phyloP scores from a whole-genome alignment of 1,140 invertebrate species.

The Medauroidea extradentata region DNA sequence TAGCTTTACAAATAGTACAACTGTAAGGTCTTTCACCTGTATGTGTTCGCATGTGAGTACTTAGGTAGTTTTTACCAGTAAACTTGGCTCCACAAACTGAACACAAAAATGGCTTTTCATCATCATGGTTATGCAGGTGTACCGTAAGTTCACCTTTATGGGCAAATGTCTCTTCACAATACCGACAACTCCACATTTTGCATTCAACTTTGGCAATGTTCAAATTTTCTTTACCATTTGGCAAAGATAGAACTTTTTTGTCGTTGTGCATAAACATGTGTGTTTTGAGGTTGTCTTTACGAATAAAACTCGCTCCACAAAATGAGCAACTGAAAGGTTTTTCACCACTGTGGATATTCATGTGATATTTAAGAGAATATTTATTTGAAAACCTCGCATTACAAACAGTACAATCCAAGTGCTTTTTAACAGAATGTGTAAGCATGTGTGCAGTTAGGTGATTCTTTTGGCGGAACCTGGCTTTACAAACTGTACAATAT shows the following conservation, averaged over 20 bases:
- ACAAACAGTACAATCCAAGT: slow-evolving; percentile 1
- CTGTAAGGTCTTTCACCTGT: neutral
- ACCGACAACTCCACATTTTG: slow-evolving; percentile 1
- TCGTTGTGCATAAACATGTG: neutral
- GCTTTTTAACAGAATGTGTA: slow-evolving; percentile 3
- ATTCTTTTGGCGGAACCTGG: neutral
- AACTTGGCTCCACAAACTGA: neutral
- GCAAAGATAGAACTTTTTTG: neutral
- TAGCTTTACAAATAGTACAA: slow-evolving; percentile 3
- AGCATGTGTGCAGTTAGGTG: slow-evolving; percentile 1
- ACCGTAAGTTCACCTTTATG: neutral
- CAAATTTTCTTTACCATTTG: neutral
- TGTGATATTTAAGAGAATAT: neutral
- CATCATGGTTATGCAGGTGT: neutral
- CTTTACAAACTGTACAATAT: slow-evolving; percentile 7
- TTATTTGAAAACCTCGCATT: neutral
- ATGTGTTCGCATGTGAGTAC: neutral
- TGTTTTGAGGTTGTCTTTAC: neutral
- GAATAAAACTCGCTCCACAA: neutral
- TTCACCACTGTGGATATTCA: neutral
- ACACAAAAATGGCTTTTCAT: slow-evolving; percentile 4
- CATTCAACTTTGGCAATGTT: neutral
- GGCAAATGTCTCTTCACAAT: slow-evolving; percentile 1
- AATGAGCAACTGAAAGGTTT: slow-evolving; percentile 4
- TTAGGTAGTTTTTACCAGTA: neutral